Evolutionary conservation across 1,140 invertebrate species (phyloP).

Genomic region (Ericerus pela): DNA sequence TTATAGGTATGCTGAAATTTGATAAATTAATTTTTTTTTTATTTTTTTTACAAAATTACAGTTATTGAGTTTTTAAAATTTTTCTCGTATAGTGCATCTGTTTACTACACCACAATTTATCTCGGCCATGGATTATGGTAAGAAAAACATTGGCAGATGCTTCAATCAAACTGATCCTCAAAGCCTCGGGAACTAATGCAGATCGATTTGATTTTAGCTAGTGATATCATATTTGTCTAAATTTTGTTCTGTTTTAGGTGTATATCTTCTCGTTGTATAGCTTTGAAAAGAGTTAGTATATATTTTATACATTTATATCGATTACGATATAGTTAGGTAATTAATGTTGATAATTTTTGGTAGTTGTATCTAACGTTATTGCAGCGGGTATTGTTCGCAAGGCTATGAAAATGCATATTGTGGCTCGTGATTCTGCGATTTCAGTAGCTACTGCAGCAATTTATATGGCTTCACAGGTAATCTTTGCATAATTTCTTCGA

Average conservation of each 20-base stretch:
- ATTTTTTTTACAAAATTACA: too few relatives aligned
- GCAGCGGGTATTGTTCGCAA: conserved; percentile 93
- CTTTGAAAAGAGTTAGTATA: not conserved
- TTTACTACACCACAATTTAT: too few relatives aligned
- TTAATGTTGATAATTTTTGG: conserved; percentile 16
- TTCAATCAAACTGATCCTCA: conserved; percentile 90
- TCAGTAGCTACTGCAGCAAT: conserved; percentile 98
- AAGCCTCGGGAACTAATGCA: conserved; percentile 85
- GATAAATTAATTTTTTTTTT: too few relatives aligned
- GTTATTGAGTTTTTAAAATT: too few relatives aligned
- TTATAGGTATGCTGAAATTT: too few relatives aligned
- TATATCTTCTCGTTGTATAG: conserved; percentile 8
- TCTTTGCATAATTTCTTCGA: too few relatives aligned
- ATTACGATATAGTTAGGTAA: too few relatives aligned
- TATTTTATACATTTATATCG: conserved; percentile 6
- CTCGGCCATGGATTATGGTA: too few relatives aligned
- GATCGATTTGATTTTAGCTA: conserved; percentile 96
- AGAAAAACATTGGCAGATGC: conserved; percentile 96
- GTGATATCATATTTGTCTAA: conserved; percentile 96
- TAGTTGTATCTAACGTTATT: conserved; percentile 70
- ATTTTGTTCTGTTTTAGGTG: conserved; percentile 68
- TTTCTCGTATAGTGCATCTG: too few relatives aligned
- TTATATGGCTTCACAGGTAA: conserved; percentile 95
- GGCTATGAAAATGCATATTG: conserved; percentile 92
- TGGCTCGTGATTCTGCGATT: conserved; percentile 95